Evolutionary conservation across 1,140 invertebrate species (phyloP).

Genomic region (Latrodectus geometricus): DNA sequence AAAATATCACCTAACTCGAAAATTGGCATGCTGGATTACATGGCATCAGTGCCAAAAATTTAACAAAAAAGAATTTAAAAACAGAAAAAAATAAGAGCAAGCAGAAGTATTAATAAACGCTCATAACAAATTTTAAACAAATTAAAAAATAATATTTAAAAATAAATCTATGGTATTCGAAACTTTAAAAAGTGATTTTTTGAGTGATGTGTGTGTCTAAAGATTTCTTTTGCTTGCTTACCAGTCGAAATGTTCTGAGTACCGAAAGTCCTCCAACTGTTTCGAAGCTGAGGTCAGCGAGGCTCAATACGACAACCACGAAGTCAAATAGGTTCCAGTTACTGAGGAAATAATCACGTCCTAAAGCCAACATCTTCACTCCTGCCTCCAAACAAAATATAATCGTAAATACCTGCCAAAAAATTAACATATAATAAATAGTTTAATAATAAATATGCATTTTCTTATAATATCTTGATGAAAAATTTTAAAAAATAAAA

Average conservation of each 20-base stretch:
- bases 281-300: conserved; percentile 90
- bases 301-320: conserved; percentile 89
- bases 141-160: too few relatives aligned
- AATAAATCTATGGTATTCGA: too few relatives aligned
- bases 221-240: conserved; percentile 70
- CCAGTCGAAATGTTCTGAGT: conserved; percentile 84
- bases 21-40: too few relatives aligned
- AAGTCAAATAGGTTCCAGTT: conserved; percentile 97
- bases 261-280: conserved; percentile 88
- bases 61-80: too few relatives aligned
- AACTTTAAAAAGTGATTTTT: neutral
- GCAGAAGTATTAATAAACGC: too few relatives aligned
- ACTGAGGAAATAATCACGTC: conserved; percentile 91
- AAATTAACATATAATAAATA: neutral
- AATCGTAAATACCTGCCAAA: conserved; percentile 87
- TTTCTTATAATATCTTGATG: too few relatives aligned
- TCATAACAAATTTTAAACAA: too few relatives aligned
- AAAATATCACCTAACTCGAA: too few relatives aligned
- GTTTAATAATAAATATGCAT: too few relatives aligned
- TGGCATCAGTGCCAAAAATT: too few relatives aligned
- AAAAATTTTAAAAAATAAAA: too few relatives aligned
- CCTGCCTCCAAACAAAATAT: conserved; percentile 94
- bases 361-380: conserved; percentile 90
- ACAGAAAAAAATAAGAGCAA: too few relatives aligned
- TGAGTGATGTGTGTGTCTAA: neutral